A percentile compares a stretch with the other conserved stretches of the same genome.
Conservation (phyloP, 2,888 invertebrate genomes). For the Aricia artaxerxes region DNA sequence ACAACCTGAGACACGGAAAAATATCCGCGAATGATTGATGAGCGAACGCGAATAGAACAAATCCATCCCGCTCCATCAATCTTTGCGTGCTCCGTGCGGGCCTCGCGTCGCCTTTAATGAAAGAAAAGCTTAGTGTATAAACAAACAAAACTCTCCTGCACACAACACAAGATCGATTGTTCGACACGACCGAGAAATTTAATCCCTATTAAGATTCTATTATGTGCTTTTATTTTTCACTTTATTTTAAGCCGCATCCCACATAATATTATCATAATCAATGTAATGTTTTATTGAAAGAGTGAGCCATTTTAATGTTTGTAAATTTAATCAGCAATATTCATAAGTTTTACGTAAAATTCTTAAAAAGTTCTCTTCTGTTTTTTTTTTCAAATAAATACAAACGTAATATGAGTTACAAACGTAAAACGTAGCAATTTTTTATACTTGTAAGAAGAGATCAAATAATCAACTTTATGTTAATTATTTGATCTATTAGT, state of each 20-base stretch:
- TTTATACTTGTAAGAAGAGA: no score
- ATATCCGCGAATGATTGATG: constrained; percentile 80
- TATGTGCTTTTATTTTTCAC: constrained; percentile 15
- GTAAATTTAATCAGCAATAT: not conserved
- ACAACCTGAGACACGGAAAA: constrained; percentile 79
- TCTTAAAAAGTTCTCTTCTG: not conserved
- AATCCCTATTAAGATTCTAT: constrained; percentile 27
- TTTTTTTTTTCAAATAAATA: no score
- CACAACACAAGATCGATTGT: constrained; percentile 69
- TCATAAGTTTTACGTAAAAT: no score
- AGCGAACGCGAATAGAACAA: constrained; percentile 77
- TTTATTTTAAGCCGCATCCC: not conserved
- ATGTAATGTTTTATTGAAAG: not conserved
- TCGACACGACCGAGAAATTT: constrained; percentile 31
- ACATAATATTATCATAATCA: not conserved
- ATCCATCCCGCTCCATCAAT: constrained; percentile 77
- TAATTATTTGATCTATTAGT: no score
- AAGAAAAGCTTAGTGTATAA: constrained; percentile 78
- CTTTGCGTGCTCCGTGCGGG: constrained; percentile 63
- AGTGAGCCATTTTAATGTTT: not conserved
- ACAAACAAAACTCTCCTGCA: constrained; percentile 75
- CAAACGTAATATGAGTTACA: no score
- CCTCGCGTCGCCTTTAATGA: constrained; percentile 74
- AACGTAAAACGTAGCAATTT: no score
- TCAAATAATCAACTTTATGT: no score